Conservation (phyloP, 2,888 invertebrate genomes). For the Heteropelma amictum region DNA sequence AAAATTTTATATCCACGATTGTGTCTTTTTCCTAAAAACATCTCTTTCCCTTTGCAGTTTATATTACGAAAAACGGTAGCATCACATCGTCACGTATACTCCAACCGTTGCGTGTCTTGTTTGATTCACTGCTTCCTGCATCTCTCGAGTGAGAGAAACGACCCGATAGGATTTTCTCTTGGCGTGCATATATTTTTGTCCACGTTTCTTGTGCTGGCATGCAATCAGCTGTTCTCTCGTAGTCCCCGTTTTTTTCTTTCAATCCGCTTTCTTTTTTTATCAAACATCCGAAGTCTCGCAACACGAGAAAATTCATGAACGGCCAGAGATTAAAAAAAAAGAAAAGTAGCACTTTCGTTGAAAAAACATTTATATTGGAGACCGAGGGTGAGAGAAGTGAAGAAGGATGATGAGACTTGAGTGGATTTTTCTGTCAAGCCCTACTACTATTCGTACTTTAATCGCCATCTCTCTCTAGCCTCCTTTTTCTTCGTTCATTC, state of each 20-base stretch:
- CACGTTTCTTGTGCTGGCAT: conserved; percentile 2
- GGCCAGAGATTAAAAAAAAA: conserved; percentile 3
- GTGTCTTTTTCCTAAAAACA: not conserved
- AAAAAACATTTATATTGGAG: conserved; percentile 45
- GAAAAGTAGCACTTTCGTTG: conserved; percentile 30
- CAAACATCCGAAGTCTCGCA: conserved; percentile 26
- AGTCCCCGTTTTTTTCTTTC: not conserved
- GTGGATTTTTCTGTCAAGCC: conserved; percentile 38
- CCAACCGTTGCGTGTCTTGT: conserved; percentile 26
- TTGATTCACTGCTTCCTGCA: conserved; percentile 75
- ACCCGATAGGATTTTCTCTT: conserved; percentile 26
- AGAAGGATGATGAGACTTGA: conserved; percentile 16
- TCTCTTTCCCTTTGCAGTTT: not conserved
- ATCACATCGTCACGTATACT: not conserved
- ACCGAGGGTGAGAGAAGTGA: conserved; percentile 9
- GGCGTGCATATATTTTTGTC: conserved; percentile 32
- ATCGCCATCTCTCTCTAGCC: conserved; percentile 52
- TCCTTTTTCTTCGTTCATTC: conserved; percentile 42
- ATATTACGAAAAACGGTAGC: not conserved
- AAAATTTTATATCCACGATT: too few relatives aligned
- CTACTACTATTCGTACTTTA: conserved; percentile 51
- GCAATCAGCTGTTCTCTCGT: conserved; percentile 25
- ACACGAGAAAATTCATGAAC: conserved; percentile 49
- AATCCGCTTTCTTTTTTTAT: conserved; percentile 14
- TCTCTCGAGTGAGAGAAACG: conserved; percentile 2